Conservation (phyloP, 2,888 invertebrate species). For the Notodonta ziczac region DNA sequence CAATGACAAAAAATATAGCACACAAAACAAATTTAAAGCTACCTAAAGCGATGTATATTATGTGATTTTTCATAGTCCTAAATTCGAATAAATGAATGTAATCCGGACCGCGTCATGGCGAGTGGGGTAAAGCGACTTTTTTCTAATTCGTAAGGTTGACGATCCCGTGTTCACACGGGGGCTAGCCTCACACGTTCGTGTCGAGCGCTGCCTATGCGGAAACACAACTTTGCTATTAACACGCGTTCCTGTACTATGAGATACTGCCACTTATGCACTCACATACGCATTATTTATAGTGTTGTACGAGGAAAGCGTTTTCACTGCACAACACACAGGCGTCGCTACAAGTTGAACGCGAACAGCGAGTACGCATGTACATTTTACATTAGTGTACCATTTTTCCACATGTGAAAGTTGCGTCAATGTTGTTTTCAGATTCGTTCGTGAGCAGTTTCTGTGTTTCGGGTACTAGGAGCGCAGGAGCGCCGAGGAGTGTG, state of each 20-base stretch:
- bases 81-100: constrained; percentile 40
- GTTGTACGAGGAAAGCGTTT: constrained; percentile 68
- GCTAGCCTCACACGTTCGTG: constrained; percentile 70
- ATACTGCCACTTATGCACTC: constrained; percentile 77
- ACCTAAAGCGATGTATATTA: constrained; percentile 6
- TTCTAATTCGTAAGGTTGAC: constrained; percentile 83
- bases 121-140: constrained; percentile 71
- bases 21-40: neutral
- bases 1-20: neutral
- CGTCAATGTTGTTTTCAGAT: constrained; percentile 65
- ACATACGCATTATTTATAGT: constrained; percentile 51
- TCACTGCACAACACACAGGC: constrained; percentile 64
- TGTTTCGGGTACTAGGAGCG: constrained; percentile 70
- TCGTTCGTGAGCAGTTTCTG: constrained; percentile 76
- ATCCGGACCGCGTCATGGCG: constrained; percentile 47
- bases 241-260: constrained; percentile 80
- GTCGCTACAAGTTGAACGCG: constrained; percentile 48
- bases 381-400: constrained; percentile 64
- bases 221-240: constrained; percentile 81
- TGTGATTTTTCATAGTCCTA: constrained; percentile 12
- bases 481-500: constrained; percentile 51
- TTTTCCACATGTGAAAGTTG: constrained; percentile 68
- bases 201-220: constrained; percentile 81
- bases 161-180: constrained; percentile 79
- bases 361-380: constrained; percentile 56